Evolutionary conservation across 2,113 vertebrate species (phyloP).

Genomic region (Hippocampus abdominalis): DNA sequence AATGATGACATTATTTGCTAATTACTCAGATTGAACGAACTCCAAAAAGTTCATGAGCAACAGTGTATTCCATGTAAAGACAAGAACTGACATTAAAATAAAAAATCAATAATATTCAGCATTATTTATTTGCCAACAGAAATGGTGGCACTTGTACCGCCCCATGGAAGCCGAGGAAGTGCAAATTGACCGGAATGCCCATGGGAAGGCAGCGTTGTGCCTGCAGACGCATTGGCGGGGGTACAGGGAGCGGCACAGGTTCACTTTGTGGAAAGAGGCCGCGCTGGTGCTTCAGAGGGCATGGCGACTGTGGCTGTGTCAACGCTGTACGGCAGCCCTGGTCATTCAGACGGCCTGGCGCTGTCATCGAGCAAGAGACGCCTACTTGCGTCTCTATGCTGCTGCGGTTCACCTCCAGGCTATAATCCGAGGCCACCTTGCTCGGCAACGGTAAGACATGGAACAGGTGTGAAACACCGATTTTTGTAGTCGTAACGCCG

Average conservation of each 20-base stretch:
- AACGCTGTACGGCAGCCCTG: slow-evolving; percentile 71
- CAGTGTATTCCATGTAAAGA: neutral
- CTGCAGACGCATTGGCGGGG: slow-evolving; percentile 87
- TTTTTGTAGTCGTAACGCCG: neutral
- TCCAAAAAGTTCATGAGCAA: neutral
- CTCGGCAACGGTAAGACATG: slow-evolving; percentile 79
- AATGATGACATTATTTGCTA: neutral
- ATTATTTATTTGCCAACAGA: slow-evolving; percentile 56
- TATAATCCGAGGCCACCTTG: slow-evolving; percentile 73
- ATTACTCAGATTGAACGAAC: neutral
- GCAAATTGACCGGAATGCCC: slow-evolving; percentile 45
- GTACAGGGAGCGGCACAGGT: slow-evolving; percentile 71
- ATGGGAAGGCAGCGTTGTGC: slow-evolving; percentile 72
- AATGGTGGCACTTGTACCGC: slow-evolving; percentile 80
- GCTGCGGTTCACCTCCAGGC: slow-evolving; percentile 78
- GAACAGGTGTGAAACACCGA: neutral
- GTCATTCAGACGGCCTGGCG: slow-evolving; percentile 86
- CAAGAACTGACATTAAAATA: neutral
- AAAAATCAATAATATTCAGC: neutral
- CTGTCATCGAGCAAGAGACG: slow-evolving; percentile 67
- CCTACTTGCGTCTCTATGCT: slow-evolving; percentile 61
- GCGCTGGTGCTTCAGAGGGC: slow-evolving; percentile 80
- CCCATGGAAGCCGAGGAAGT: slow-evolving; percentile 40
- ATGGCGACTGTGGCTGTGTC: slow-evolving; percentile 71
- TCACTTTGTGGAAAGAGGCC: slow-evolving; percentile 76